Conservation (phyloP, 2,113 vertebrate species). For the Anoura caudifer region DNA sequence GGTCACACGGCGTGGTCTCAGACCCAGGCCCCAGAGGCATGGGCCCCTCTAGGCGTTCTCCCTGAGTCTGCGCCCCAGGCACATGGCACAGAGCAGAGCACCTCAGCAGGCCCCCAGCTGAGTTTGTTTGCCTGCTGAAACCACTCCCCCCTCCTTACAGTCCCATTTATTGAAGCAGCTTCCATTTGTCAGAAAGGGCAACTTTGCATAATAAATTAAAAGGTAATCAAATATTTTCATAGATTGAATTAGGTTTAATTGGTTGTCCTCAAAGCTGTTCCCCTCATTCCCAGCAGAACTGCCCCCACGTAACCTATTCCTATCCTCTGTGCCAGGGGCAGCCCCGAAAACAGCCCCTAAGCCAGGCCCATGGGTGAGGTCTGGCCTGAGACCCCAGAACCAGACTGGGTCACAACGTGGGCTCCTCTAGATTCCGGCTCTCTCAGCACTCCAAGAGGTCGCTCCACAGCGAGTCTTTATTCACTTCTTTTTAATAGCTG, state of each 20-base stretch:
- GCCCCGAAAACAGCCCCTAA: not conserved
- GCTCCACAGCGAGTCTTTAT: rapidly evolving
- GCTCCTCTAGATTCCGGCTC: rapidly evolving
- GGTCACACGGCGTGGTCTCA: not conserved
- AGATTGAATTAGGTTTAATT: conserved; percentile 72
- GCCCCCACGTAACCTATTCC: not conserved
- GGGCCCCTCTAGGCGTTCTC: not conserved
- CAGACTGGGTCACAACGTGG: rapidly evolving
- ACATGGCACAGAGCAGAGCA: not conserved
- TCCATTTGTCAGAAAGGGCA: conserved; percentile 68
- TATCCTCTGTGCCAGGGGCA: not conserved
- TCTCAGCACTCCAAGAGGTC: too few species aligned
- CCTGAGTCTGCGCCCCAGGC: not conserved
- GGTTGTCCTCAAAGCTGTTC: conserved; percentile 50
- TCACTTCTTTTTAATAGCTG: not conserved
- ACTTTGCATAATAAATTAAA: conserved; percentile 71
- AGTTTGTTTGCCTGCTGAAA: conserved; percentile 31
- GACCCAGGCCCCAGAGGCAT: not conserved
- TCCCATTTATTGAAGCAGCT: conserved; percentile 15
- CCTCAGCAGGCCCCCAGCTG: not conserved
- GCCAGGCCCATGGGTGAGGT: not conserved
- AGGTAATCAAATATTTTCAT: conserved; percentile 75
- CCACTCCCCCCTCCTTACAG: not conserved
- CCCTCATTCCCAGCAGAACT: not conserved
- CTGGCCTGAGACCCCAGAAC: not conserved